Evolutionary conservation across 2,113 vertebrate species (phyloP).

Genomic region (Gila orcuttii): DNA sequence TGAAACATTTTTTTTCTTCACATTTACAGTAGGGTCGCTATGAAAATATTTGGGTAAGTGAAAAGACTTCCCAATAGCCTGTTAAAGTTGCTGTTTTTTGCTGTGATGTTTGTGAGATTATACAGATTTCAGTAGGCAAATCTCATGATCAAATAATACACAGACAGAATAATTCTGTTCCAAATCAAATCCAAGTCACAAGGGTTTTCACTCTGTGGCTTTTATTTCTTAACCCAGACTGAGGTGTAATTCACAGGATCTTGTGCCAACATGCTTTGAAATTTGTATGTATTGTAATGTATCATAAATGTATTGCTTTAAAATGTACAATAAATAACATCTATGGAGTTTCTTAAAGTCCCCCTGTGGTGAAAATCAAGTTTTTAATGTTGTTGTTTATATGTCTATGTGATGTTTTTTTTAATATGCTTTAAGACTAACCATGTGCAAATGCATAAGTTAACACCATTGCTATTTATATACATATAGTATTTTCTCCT

Average conservation of each 20-base stretch:
- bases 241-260: not conserved
- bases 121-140: not conserved
- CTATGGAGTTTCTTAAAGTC: not conserved
- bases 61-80: not conserved
- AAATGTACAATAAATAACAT: not conserved
- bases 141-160: constrained; percentile 38
- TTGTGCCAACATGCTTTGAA: not conserved
- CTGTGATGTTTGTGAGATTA: not conserved
- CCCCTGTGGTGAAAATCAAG: too few species aligned
- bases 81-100: not conserved
- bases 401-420: too few species aligned
- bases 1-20: not conserved
- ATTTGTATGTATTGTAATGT: not conserved
- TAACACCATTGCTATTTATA: too few species aligned
- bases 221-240: constrained; percentile 21
- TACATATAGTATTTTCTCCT: too few species aligned
- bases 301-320: not conserved
- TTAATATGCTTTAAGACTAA: too few species aligned
- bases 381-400: too few species aligned
- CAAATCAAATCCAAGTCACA: constrained; percentile 49
- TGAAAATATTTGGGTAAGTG: not conserved
- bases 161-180: constrained; percentile 2
- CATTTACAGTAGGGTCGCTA: not conserved
- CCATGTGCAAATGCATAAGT: too few species aligned
- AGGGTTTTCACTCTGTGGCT: constrained; percentile 5